Evolutionary conservation across 2,797 vertebrate genomes (phyloP).

Genomic region (Spea hammondii): DNA sequence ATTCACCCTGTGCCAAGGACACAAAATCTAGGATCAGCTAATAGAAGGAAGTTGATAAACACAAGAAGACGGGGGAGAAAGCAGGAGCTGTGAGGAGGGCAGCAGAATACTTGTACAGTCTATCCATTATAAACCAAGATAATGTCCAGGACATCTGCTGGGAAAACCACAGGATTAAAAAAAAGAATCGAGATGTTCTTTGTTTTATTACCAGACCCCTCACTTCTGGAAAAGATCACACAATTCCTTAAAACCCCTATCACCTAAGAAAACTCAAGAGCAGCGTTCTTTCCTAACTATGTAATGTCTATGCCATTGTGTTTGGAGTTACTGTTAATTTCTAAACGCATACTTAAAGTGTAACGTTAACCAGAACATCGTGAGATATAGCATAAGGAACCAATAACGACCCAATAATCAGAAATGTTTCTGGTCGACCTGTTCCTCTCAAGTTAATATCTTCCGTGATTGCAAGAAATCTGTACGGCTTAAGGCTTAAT

Average conservation of each 20-base stretch:
- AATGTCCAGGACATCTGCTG: conserved; percentile 15
- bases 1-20: too few relatives aligned
- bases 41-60: background rate
- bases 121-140: background rate
- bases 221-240: conserved; percentile 17
- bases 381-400: background rate
- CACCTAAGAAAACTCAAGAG: conserved; percentile 25
- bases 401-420: too few relatives aligned
- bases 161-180: background rate
- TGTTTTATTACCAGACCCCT: conserved; percentile 29
- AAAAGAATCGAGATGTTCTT: conserved; percentile 14
- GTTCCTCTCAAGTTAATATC: too few relatives aligned
- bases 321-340: conserved; percentile 6
- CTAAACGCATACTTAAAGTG: background rate
- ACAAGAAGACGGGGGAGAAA: background rate
- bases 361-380: conserved; percentile 36
- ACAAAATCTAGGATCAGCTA: background rate
- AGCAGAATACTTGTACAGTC: background rate
- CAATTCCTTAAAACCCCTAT: conserved; percentile 22
- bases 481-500: too few relatives aligned
- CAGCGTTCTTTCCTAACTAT: conserved; percentile 32
- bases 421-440: too few relatives aligned
- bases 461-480: too few relatives aligned
- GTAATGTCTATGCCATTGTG: conserved; percentile 28
- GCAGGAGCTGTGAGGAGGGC: too few relatives aligned